phyloP scores from a whole-genome alignment of 2,113 vertebrate genomes.

The Grallaria varia region DNA sequence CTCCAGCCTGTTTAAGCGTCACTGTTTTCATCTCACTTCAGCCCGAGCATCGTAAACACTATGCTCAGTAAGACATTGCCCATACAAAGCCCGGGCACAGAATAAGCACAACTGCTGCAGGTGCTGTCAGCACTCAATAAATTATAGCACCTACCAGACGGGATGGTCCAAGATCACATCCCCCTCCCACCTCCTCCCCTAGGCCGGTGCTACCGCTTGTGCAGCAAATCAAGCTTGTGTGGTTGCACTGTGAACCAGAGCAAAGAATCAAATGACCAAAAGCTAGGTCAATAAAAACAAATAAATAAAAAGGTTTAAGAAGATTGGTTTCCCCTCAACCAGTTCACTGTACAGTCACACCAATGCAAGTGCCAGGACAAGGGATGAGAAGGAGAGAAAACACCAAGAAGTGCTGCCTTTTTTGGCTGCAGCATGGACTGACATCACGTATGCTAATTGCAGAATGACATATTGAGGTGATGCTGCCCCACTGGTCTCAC shows the following conservation, averaged over 20 bases:
- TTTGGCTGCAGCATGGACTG: background rate
- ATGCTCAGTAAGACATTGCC: fast-evolving
- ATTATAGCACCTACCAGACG: background rate
- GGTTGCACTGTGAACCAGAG: background rate
- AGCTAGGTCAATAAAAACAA: slow-evolving; percentile 32
- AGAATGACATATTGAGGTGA: background rate
- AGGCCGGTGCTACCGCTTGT: background rate
- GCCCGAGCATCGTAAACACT: background rate
- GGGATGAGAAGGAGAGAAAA: background rate
- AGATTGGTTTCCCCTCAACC: background rate
- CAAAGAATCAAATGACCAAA: background rate
- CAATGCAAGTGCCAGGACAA: background rate
- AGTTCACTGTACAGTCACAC: background rate
- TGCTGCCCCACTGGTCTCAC: background rate
- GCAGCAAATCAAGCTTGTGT: background rate
- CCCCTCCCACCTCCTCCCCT: background rate
- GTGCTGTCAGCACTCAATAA: background rate
- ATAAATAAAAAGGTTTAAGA: slow-evolving; percentile 30
- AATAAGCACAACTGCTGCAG: background rate
- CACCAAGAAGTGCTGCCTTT: background rate
- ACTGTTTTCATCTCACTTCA: background rate
- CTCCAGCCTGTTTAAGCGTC: background rate
- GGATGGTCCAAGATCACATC: background rate
- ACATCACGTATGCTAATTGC: background rate
- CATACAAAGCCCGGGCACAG: background rate